Conservation (phyloP, 2,797 vertebrate species). For the Meda fulgida region DNA sequence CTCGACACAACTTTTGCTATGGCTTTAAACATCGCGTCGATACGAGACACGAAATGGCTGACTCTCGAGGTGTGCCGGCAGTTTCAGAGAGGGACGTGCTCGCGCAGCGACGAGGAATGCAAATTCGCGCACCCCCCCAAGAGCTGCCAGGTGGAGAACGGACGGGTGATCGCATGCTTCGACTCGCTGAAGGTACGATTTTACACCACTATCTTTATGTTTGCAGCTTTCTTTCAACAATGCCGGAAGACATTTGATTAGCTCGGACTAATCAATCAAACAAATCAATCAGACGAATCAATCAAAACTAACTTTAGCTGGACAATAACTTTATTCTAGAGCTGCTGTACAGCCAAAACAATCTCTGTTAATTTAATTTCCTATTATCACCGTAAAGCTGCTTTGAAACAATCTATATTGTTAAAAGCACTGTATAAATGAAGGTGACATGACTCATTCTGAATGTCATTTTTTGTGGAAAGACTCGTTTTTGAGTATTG, state of each 20-base stretch:
- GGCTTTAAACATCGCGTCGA: slow-evolving; percentile 54
- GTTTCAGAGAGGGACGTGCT: slow-evolving; percentile 98
- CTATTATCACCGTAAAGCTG: too few relatives aligned
- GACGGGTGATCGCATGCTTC: slow-evolving; percentile 98
- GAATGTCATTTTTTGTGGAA: not conserved
- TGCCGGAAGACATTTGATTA: not conserved
- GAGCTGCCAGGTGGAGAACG: slow-evolving; percentile 99
- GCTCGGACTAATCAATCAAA: not conserved
- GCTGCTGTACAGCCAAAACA: too few relatives aligned
- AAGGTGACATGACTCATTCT: not conserved
- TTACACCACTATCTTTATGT: not conserved
- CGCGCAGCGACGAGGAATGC: slow-evolving; percentile 98
- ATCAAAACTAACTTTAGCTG: too few relatives aligned
- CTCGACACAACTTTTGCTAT: slow-evolving; percentile 21
- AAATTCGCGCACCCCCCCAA: slow-evolving; percentile 99
- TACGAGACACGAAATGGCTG: slow-evolving; percentile 99
- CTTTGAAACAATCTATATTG: too few relatives aligned
- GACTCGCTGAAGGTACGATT: slow-evolving; percentile 97
- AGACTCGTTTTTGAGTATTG: not conserved
- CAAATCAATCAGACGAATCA: too few relatives aligned
- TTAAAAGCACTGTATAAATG: too few relatives aligned
- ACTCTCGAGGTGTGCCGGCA: slow-evolving; percentile 98
- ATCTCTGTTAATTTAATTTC: too few relatives aligned
- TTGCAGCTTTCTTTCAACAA: not conserved
- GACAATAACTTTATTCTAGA: too few relatives aligned